phyloP scores from a whole-genome alignment of 2,888 invertebrate species.

The Drosophila koepferae region DNA sequence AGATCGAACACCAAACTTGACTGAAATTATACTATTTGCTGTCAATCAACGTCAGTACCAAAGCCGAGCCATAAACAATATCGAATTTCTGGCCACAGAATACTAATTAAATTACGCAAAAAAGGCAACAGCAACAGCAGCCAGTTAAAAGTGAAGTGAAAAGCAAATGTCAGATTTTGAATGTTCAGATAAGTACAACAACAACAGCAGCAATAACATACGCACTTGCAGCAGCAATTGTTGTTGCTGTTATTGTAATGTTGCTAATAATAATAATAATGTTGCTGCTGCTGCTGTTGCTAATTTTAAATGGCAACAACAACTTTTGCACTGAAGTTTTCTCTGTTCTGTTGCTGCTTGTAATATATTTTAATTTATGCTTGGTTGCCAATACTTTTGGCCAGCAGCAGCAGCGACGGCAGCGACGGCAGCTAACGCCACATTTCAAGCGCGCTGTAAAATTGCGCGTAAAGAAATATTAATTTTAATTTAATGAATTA shows the following conservation, averaged over 20 bases:
- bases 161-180: conserved; percentile 62
- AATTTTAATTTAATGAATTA: conserved; percentile 80
- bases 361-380: conserved; percentile 80
- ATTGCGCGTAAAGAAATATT: conserved; percentile 77
- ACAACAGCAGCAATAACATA: background rate
- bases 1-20: conserved; percentile 19
- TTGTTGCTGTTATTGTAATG: conserved; percentile 35
- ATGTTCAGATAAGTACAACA: conserved; percentile 54
- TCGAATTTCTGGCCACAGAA: conserved; percentile 81
- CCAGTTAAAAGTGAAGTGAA: conserved; percentile 49
- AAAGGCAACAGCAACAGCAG: conserved; percentile 46
- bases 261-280: conserved; percentile 57
- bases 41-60: conserved; percentile 82
- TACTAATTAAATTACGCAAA: conserved; percentile 82
- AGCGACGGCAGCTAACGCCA: conserved; percentile 52
- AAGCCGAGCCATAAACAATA: conserved; percentile 81
- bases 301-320: conserved; percentile 74
- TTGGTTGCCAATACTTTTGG: conserved; percentile 76
- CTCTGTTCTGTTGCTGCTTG: conserved; percentile 39
- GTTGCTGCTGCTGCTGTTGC: conserved; percentile 43
- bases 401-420: conserved; percentile 45
- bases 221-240: conserved; percentile 30
- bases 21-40: conserved; percentile 72
- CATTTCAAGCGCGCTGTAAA: conserved; percentile 70
- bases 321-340: conserved; percentile 47